Percentiles rank a stretch among this genome's conserved stretches.
These are phyloP conservation scores for Conopomorpha cramerella DNA, from an alignment of 1,140 invertebrate genomes.

Conservation along the genomic window DNA sequence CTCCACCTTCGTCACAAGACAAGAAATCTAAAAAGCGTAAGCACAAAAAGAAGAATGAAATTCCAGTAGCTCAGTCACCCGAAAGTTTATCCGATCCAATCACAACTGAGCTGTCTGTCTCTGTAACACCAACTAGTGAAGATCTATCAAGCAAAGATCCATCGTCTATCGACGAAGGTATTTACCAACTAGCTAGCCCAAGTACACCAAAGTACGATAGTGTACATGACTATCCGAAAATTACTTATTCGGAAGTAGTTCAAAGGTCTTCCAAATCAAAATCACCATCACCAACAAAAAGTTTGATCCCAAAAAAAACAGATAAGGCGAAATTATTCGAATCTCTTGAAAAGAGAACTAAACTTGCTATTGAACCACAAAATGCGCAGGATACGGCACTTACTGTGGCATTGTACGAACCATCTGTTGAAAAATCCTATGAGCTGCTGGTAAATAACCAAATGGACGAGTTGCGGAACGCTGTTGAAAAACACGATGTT, in stretches of 20 bases:
- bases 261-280: conserved; percentile 55
- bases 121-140: conserved; percentile 44
- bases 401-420: conserved; percentile 46
- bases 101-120: conserved; percentile 47
- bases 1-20: conserved; percentile 30
- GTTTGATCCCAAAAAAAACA: conserved; percentile 16
- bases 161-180: conserved; percentile 52
- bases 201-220: conserved; percentile 12
- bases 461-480: conserved; percentile 65
- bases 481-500: conserved; percentile 66
- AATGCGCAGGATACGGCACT: conserved; percentile 26
- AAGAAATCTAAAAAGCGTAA: conserved; percentile 46
- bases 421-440: conserved; percentile 47
- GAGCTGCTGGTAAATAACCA: conserved; percentile 60
- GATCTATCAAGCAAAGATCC: conserved; percentile 42
- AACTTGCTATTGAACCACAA: conserved; percentile 27
- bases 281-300: conserved; percentile 46
- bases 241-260: conserved; percentile 53
- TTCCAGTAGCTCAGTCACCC: conserved; percentile 27
- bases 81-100: conserved; percentile 58
- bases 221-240: conserved; percentile 16
- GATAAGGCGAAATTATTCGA: conserved; percentile 33
- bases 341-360: conserved; percentile 36
- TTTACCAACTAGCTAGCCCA: conserved; percentile 35
- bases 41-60: conserved; percentile 42